Base-by-base conservation (phyloP, 2,888 invertebrate species). In the Sceliomorpha sp. region DNA sequence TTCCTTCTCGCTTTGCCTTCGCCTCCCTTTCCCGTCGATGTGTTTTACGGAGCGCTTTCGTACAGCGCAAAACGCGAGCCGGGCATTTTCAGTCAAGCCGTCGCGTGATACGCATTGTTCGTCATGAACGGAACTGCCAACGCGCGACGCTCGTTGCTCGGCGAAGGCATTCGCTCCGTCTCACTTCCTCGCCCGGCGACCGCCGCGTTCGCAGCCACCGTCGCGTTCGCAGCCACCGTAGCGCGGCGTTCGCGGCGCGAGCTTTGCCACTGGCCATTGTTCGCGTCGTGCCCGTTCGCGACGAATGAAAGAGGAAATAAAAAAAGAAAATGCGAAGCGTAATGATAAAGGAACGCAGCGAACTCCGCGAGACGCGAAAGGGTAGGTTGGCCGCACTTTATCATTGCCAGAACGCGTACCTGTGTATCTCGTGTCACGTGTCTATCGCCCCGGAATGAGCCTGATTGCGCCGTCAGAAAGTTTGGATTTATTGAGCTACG, bases 91-190 rank as follows among this genome's bases (percentile, higher is more conserved):
- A 76, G 75, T 72, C 78, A 74, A 72, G 70, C 77, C 77, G 69
- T 76, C 78, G 82, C 79, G 76, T 79, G 81, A 81, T 80, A 78
- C 78, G 77, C 78, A 81, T 83, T 83, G 80, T 79, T 79, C 70
- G 73, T 68, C 70, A 74, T 75, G 75, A 78, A 75, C 78, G 77
- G 71, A 73, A 73, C 67, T 60, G 63, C 75, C 50, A 67, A 56
- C 74, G 59, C 60, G 55, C 42, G 58, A 39, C 58, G 51, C 50
- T 56, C 56, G 48, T 48, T 50, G 42, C 55, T 45, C 39, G 55
- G 39, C 48, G 44, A 60, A 44, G 47, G 66, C 31, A 51, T 50
- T 63, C 26, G 36, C 20, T 39, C 20, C 9, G 20, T 39, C 20
- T 34, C 10, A 12, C 12, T 5, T 20, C n/a, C n/a, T n/a, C n/a